These are phyloP conservation scores for Lichenostomus cassidix DNA, from an alignment of 2,113 vertebrate species.

Conservation along the genomic window DNA sequence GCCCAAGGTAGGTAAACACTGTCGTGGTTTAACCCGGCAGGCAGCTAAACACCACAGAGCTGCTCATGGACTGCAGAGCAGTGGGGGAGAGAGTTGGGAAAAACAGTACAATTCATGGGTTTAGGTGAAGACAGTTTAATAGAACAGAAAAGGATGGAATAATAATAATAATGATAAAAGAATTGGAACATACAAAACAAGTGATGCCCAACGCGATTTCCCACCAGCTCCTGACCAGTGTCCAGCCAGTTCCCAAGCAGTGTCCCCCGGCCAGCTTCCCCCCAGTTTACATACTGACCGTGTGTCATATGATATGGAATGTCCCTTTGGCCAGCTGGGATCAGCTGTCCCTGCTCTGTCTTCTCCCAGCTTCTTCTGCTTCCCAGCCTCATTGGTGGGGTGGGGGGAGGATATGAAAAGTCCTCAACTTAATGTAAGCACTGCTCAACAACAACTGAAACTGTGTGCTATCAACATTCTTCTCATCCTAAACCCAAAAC, in stretches of 20 bases:
- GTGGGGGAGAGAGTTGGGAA: not conserved
- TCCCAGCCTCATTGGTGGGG: not conserved
- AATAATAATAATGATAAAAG: not conserved
- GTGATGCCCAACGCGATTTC: not conserved
- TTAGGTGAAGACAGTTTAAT: not conserved
- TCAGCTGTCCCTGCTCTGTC: not conserved
- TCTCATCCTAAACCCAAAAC: not conserved
- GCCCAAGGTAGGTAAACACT: constrained; percentile 45
- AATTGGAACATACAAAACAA: not conserved
- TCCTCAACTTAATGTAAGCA: not conserved
- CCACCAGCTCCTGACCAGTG: not conserved
- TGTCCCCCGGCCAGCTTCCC: not conserved
- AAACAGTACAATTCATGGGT: accelerated
- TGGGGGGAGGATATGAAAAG: not conserved
- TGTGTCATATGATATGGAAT: not conserved
- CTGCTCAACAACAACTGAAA: not conserved
- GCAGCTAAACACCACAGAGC: not conserved
- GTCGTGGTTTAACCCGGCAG: not conserved
- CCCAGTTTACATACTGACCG: not conserved
- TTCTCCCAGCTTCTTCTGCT: not conserved
- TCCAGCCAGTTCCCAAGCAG: not conserved
- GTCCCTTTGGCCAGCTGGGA: not conserved
- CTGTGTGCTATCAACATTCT: not conserved
- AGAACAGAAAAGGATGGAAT: not conserved
- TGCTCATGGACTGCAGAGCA: accelerated